Evolutionary conservation across 2,888 invertebrate species (phyloP), one percentile per base, ranked within the genome.

Genomic region (Sarcophaga caerulescens): DNA sequence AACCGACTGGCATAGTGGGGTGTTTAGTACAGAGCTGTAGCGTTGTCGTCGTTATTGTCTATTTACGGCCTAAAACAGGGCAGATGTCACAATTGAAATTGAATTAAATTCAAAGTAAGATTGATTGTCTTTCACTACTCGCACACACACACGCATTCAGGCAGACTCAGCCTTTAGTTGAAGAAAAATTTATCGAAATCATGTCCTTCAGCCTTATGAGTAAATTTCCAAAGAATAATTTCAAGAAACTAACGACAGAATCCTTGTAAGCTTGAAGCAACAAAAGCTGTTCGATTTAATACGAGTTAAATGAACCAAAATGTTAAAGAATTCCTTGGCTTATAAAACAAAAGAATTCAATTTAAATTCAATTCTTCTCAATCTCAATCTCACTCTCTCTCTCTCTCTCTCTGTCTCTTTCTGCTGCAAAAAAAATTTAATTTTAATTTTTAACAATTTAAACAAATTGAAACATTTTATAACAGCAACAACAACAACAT

Each of bases 61-160:
- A 83, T 77, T 84, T 81, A 77, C 81, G 85, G 78, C 85, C 87
- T 80, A 78, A 81, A 84, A 90, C 89, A 90, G 92, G 92, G 92
- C 92, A 92, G 92, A 93, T 92, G 92, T 92, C 92, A 93, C 92
- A 92, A 92, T 92, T 90, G 92, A 92, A 92, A 92, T 92, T 93
- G 92, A 92, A 93, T 93, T 92, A 92, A 92, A 92, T 90, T 60
- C 74, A 81, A 84, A 82, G 81, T 63, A 81, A 93, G 92, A 92
- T 92, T 93, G 93, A 92, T 92, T 92, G 92, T 92, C 91, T 75
- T 52, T 83, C 80, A 87, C 78, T 17, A 59, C 69, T 25, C 25
- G 21, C 4, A 17, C 23, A 59, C n/a, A 21, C 5, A n/a, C 5
- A 52, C 10, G 3, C 60, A 19, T 44, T 23, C 23, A 12, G 35